These are phyloP conservation scores for Nymphicus hollandicus DNA, from an alignment of 2,113 vertebrate genomes.

Conservation along the genomic window DNA sequence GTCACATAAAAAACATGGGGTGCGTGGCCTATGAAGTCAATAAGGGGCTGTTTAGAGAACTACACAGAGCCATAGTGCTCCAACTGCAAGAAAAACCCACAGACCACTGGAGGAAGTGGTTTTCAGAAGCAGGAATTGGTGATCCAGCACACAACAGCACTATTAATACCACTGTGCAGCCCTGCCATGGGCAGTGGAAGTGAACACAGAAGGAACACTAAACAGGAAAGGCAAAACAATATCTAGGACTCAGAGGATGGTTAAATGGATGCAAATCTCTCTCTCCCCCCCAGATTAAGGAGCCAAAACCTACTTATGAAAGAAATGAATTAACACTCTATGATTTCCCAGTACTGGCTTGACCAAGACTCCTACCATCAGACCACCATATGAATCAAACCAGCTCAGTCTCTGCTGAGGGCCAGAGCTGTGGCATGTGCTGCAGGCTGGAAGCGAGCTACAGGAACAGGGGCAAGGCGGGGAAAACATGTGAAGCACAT, in stretches of 20 bases:
- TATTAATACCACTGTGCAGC: not conserved
- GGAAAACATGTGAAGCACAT: slow-evolving; percentile 16
- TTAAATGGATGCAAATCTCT: not conserved
- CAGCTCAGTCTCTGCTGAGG: not conserved
- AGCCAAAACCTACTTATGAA: not conserved
- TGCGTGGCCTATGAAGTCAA: not conserved
- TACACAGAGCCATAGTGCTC: not conserved
- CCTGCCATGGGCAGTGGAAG: not conserved
- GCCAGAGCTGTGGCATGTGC: not conserved
- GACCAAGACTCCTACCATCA: not conserved
- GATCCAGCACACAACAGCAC: not conserved
- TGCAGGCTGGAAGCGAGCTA: not conserved
- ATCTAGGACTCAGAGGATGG: not conserved
- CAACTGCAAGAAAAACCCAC: not conserved
- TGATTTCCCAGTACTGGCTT: not conserved
- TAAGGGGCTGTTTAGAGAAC: not conserved
- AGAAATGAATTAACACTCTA: not conserved
- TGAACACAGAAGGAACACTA: not conserved
- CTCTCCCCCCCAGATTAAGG: not conserved
- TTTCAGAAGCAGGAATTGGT: not conserved
- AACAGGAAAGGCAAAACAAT: slow-evolving; percentile 10
- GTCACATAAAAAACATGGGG: not conserved
- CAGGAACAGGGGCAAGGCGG: not conserved
- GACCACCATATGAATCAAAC: not conserved
- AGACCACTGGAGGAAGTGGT: not conserved